phyloP scores from a whole-genome alignment of 2,113 vertebrate species.

The Pavo muticus region DNA sequence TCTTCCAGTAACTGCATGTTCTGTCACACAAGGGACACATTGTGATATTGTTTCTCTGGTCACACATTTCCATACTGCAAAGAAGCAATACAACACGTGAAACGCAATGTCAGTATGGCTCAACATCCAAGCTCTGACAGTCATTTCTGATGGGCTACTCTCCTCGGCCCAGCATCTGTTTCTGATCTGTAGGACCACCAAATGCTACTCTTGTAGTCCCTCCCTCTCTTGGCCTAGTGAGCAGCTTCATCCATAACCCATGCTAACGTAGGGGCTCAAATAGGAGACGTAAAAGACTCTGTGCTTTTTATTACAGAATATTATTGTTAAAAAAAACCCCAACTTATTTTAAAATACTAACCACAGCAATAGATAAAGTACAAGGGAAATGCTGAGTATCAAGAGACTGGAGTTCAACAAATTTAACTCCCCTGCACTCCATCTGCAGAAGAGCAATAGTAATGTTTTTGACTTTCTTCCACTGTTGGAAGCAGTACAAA shows the following conservation, averaged over 20 bases:
- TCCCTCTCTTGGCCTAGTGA: neutral
- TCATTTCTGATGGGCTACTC: neutral
- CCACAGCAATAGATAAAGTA: neutral
- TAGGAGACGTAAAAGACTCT: neutral
- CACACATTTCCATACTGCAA: conserved; percentile 96
- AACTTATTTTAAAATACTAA: neutral
- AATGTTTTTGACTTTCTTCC: conserved; percentile 22
- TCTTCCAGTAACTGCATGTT: conserved; percentile 96
- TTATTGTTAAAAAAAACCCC: neutral
- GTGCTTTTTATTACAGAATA: neutral
- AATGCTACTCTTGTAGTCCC: neutral
- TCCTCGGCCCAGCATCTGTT: neutral
- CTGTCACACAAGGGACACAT: conserved; percentile 97
- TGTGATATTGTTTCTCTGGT: conserved; percentile 92
- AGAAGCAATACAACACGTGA: neutral
- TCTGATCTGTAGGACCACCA: neutral
- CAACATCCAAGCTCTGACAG: neutral
- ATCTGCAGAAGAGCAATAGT: conserved; percentile 34
- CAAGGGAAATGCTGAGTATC: neutral
- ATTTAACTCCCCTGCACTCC: neutral
- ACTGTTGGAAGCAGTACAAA: conserved; percentile 52
- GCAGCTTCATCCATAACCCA: neutral
- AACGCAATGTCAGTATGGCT: neutral
- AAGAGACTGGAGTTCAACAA: conserved; percentile 29
- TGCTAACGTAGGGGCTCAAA: neutral